These are phyloP conservation scores for Nesidiocoris tenuis DNA, from an alignment of 2,888 invertebrate genomes.

Conservation along the genomic window DNA sequence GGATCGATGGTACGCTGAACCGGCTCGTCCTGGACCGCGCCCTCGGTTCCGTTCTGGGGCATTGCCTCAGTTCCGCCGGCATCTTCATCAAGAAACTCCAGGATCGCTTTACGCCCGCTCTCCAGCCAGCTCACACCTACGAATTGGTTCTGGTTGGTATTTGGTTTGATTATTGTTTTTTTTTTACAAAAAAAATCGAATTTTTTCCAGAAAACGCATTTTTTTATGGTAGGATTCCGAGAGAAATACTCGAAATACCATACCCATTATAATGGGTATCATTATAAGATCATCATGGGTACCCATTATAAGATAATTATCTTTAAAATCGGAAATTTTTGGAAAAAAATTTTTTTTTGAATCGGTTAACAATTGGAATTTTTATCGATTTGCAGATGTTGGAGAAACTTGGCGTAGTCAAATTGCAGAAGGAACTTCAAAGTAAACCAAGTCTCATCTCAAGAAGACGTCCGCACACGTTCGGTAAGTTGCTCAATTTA, in stretches of 20 bases:
- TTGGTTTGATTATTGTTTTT: too few species aligned
- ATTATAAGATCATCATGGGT: too few species aligned
- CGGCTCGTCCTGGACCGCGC: slow-evolving; percentile 67
- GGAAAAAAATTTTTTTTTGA: too few species aligned
- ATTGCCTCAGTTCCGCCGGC: slow-evolving; percentile 65
- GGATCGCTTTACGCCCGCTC: slow-evolving; percentile 62
- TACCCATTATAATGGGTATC: too few species aligned
- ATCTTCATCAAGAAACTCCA: slow-evolving; percentile 60
- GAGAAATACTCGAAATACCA: too few species aligned
- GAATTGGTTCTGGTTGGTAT: slow-evolving; percentile 63
- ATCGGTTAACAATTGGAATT: too few species aligned
- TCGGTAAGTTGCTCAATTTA: neutral
- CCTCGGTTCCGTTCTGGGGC: slow-evolving; percentile 66
- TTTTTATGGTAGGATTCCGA: too few species aligned
- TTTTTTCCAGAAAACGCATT: too few species aligned
- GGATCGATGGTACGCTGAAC: slow-evolving; percentile 71
- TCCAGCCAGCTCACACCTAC: slow-evolving; percentile 66
- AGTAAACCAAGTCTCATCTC: slow-evolving; percentile 8
- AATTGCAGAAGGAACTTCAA: neutral
- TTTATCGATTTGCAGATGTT: too few species aligned
- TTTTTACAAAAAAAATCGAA: too few species aligned
- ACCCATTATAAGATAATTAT: too few species aligned
- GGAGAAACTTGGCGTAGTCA: neutral
- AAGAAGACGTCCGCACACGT: neutral
- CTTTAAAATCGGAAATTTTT: neutral